Percentiles rank a stretch among this genome's conserved stretches.
Conservation (phyloP, 2,113 vertebrate genomes). For the Dromas ardeola region DNA sequence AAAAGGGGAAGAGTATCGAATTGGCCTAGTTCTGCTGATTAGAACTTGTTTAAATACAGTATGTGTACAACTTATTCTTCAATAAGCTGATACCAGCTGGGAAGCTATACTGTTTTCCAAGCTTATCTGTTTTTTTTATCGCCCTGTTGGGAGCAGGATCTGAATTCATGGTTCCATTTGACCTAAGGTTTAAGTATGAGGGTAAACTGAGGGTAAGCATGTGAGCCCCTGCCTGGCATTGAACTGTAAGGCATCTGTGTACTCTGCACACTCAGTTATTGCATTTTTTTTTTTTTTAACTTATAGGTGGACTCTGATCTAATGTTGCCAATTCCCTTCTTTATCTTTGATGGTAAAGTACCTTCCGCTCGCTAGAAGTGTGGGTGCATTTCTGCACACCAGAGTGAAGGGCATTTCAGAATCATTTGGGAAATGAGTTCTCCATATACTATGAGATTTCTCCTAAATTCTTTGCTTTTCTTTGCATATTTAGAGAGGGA, state of each 20-base stretch:
- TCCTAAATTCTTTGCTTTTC: neutral
- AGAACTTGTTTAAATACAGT: slow-evolving; percentile 42
- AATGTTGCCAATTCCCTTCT: neutral
- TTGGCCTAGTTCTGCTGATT: slow-evolving; percentile 17
- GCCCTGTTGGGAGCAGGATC: neutral
- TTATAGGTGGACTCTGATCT: slow-evolving; percentile 18
- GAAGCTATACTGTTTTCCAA: slow-evolving; percentile 1
- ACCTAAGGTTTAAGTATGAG: neutral
- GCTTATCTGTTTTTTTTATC: slow-evolving; percentile 30
- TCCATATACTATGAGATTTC: neutral
- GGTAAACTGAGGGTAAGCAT: neutral
- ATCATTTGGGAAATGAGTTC: neutral
- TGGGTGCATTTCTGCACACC: neutral
- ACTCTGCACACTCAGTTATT: neutral
- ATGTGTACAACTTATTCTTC: slow-evolving; percentile 9
- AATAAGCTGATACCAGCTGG: neutral
- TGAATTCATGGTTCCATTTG: neutral
- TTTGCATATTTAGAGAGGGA: neutral
- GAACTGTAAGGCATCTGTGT: neutral
- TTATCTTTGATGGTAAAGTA: neutral
- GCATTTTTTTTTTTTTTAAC: neutral
- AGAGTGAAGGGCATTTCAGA: neutral
- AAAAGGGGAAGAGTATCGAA: neutral
- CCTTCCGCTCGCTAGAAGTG: neutral
- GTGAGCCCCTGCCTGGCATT: neutral